A percentile compares a stretch with the other conserved stretches of the same genome.
phyloP scores from a whole-genome alignment of 2,797 vertebrate genomes.

The Sebastes flavidus region DNA sequence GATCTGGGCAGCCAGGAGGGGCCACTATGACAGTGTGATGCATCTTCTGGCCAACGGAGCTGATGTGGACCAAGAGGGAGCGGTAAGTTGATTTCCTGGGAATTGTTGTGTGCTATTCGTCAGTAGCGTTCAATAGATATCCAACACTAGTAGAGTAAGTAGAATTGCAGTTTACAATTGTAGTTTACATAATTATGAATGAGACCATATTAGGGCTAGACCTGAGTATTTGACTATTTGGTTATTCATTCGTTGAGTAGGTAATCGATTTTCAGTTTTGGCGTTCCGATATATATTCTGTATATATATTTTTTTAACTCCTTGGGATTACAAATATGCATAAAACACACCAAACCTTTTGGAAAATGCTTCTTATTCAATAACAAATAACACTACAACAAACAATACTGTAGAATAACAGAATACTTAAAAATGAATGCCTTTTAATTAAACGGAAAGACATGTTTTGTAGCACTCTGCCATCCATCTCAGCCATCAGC shows the following conservation, averaged over 20 bases:
- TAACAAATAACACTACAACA: too few species aligned
- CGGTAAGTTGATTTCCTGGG: conserved; percentile 81
- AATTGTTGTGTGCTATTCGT: background rate
- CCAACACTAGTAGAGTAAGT: background rate
- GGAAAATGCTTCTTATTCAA: too few species aligned
- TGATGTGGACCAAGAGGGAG: conserved; percentile 97
- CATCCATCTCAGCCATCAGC: too few species aligned
- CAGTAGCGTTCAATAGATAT: background rate
- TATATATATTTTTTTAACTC: too few species aligned
- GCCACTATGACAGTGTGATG: conserved; percentile 92
- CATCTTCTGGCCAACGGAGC: conserved; percentile 94
- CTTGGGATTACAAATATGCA: too few species aligned
- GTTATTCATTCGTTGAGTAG: too few species aligned
- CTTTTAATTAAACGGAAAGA: too few species aligned
- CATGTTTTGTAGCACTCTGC: too few species aligned
- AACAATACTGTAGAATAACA: fast-evolving
- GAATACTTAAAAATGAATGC: too few species aligned
- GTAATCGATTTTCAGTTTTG: too few species aligned
- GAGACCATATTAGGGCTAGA: background rate
- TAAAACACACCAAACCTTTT: too few species aligned
- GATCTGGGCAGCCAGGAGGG: conserved; percentile 96
- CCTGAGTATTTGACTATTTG: too few species aligned
- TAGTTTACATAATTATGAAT: background rate
- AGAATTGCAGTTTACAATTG: background rate
- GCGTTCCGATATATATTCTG: fast-evolving